phyloP scores from a whole-genome alignment of 1,140 invertebrate species.

The Leptopilina boulardi region DNA sequence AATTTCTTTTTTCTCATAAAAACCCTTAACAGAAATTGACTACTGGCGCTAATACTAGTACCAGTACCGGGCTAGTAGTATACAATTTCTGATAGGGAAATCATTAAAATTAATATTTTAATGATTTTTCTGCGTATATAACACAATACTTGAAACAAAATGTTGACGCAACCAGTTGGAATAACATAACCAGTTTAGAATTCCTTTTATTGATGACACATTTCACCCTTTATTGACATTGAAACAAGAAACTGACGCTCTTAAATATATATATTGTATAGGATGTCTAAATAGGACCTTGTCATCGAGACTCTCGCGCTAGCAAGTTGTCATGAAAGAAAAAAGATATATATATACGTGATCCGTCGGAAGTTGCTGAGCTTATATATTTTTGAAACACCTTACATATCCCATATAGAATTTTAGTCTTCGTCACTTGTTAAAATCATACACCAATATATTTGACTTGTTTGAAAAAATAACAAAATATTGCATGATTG shows the following conservation, averaged over 20 bases:
- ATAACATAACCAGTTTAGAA: background rate
- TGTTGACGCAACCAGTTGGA: conserved; percentile 3
- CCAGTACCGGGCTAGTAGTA: no score
- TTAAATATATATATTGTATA: conserved; percentile 32
- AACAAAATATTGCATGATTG: no score
- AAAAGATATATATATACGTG: conserved; percentile 44
- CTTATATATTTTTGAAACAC: conserved; percentile 37
- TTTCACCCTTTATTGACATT: conserved; percentile 36
- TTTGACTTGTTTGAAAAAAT: no score
- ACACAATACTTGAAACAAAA: background rate
- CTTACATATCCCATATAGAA: background rate
- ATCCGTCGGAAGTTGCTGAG: conserved; percentile 44
- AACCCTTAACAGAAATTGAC: no score
- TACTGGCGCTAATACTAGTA: no score
- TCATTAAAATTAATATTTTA: no score
- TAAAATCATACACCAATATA: background rate
- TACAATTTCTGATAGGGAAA: no score
- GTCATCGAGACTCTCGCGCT: conserved; percentile 9
- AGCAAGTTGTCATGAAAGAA: conserved; percentile 9
- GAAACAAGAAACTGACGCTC: conserved; percentile 43
- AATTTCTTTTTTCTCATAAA: no score
- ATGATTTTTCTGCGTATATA: no score
- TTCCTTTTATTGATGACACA: conserved; percentile 6
- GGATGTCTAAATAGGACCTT: conserved; percentile 44
- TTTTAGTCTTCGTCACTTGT: background rate